These are phyloP conservation scores for Phylloscopus collybita DNA, from an alignment of 2,797 vertebrate genomes.

Conservation along the genomic window DNA sequence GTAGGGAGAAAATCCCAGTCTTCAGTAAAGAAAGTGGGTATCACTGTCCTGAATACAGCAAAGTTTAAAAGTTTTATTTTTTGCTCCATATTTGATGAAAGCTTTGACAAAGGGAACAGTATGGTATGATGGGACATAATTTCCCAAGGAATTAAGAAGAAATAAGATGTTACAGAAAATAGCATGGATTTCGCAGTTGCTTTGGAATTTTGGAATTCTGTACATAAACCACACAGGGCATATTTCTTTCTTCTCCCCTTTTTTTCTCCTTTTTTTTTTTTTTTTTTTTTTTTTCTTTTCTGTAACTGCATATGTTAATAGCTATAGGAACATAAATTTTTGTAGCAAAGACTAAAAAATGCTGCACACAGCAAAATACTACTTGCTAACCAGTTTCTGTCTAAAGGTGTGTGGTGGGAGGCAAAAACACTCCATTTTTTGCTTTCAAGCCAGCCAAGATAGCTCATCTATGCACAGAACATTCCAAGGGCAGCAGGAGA, in stretches of 20 bases:
- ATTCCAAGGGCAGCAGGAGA: background rate
- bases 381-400: background rate
- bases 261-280: background rate
- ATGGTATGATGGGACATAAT: background rate
- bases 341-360: background rate
- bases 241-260: background rate
- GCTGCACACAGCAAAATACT: background rate
- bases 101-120: background rate
- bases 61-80: background rate
- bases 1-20: background rate
- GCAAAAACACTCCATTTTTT: background rate
- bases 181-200: background rate
- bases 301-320: background rate
- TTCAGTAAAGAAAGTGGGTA: background rate
- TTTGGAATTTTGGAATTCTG: background rate
- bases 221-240: background rate
- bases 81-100: background rate
- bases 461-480: background rate
- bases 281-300: background rate
- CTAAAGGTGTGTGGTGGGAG: background rate
- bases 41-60: background rate
- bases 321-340: background rate
- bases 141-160: background rate
- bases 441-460: background rate
- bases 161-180: background rate